phyloP scores from a whole-genome alignment of 2,113 vertebrate genomes.

The Solea solea region DNA sequence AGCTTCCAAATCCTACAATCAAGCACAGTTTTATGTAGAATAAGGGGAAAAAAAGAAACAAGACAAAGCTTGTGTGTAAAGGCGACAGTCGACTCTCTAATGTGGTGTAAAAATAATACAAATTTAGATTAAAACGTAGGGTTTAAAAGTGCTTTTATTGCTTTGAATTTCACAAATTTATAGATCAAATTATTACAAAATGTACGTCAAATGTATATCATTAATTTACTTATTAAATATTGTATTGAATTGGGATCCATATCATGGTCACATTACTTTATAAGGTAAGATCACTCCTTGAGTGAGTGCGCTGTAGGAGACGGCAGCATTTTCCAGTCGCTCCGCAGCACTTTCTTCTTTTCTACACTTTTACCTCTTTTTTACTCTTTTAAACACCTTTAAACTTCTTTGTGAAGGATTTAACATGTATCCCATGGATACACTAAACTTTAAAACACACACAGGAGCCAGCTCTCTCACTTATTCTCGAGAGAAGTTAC shows the following conservation, averaged over 20 bases:
- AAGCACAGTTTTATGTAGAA: conserved; percentile 51
- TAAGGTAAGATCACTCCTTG: no score
- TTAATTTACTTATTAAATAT: neutral
- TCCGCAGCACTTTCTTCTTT: no score
- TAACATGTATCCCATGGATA: no score
- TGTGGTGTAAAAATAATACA: conserved; percentile 9
- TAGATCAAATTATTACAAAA: neutral
- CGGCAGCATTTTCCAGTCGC: no score
- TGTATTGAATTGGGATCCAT: neutral
- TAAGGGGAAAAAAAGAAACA: neutral
- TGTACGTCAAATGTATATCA: neutral
- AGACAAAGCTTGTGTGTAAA: conserved; percentile 6
- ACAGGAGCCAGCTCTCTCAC: no score
- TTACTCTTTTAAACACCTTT: no score
- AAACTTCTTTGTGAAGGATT: no score
- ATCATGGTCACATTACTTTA: neutral
- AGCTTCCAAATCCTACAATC: conserved; percentile 75
- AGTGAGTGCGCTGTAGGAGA: no score
- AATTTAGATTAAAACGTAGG: neutral
- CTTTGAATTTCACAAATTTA: neutral
- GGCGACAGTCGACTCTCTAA: conserved; percentile 39
- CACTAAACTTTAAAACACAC: no score
- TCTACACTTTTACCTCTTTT: no score
- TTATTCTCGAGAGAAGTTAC: no score
- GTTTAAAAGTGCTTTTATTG: conserved; percentile 7